Conservation (phyloP, 2,797 vertebrate genomes). For the Mareca strepera region DNA sequence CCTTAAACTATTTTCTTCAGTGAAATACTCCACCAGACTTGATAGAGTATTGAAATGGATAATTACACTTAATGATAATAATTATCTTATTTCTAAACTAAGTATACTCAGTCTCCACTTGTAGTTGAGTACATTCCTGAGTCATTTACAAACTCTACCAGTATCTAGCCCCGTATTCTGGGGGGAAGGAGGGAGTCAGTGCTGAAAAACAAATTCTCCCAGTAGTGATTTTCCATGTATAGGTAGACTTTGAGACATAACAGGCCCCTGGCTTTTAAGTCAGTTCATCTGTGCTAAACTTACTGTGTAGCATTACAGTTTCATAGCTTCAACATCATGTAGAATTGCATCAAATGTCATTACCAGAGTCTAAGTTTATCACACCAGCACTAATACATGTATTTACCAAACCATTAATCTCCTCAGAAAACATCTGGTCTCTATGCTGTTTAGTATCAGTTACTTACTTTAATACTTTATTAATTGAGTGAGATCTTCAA, state of each 20-base stretch:
- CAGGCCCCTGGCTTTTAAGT: not conserved
- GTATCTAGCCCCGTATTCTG: not conserved
- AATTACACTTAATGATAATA: not conserved
- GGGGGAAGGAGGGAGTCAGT: not conserved
- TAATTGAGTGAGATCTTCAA: not conserved
- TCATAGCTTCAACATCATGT: not conserved
- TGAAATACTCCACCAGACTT: not conserved
- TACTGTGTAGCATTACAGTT: not conserved
- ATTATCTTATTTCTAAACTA: not conserved
- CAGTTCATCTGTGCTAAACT: not conserved
- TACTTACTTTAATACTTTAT: slow-evolving; percentile 7
- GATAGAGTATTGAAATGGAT: not conserved
- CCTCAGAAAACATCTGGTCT: not conserved
- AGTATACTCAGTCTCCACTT: not conserved
- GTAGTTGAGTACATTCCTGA: not conserved
- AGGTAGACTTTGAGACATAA: not conserved
- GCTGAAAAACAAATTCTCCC: not conserved
- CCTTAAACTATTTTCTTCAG: not conserved
- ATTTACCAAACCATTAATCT: not conserved
- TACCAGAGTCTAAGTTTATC: not conserved
- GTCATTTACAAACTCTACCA: not conserved
- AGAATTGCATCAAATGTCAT: not conserved
- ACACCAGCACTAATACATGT: not conserved
- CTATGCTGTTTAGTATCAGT: not conserved
- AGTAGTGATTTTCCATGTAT: not conserved